Evolutionary conservation across 2,797 vertebrate genomes (phyloP).

Genomic region (Enteromius mattozi): DNA sequence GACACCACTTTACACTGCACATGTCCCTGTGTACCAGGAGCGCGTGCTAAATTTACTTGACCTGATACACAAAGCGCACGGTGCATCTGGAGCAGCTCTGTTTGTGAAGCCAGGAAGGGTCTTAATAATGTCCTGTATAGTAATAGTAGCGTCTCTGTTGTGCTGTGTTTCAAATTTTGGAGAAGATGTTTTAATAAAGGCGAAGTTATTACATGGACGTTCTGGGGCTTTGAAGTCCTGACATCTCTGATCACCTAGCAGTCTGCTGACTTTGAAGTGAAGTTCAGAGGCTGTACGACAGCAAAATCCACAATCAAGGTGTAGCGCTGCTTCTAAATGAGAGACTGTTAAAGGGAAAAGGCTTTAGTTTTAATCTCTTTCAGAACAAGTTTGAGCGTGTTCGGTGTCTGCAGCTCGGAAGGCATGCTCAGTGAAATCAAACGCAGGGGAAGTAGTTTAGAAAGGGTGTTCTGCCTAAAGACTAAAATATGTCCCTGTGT

Average conservation of each 20-base stretch:
- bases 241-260: constrained; percentile 27
- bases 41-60: constrained; percentile 45
- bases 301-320: constrained; percentile 15
- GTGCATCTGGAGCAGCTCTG: constrained; percentile 28
- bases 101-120: not conserved
- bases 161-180: constrained; percentile 25
- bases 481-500: not conserved
- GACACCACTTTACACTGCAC: constrained; percentile 35
- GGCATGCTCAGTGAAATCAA: not conserved
- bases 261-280: constrained; percentile 46
- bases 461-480: not conserved
- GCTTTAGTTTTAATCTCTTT: constrained; percentile 40
- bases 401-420: constrained; percentile 1
- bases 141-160: not conserved
- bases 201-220: not conserved
- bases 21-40: not conserved
- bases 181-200: constrained; percentile 41
- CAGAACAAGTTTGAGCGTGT: constrained; percentile 16
- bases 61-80: constrained; percentile 11
- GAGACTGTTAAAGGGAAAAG: constrained; percentile 22
- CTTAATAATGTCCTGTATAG: not conserved
- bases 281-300: constrained; percentile 32
- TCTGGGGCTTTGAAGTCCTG: constrained; percentile 50
- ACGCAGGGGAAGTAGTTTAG: not conserved
- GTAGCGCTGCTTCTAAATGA: constrained; percentile 34